phyloP scores from a whole-genome alignment of 2,888 invertebrate genomes.

The Argynnis bischoffii region DNA sequence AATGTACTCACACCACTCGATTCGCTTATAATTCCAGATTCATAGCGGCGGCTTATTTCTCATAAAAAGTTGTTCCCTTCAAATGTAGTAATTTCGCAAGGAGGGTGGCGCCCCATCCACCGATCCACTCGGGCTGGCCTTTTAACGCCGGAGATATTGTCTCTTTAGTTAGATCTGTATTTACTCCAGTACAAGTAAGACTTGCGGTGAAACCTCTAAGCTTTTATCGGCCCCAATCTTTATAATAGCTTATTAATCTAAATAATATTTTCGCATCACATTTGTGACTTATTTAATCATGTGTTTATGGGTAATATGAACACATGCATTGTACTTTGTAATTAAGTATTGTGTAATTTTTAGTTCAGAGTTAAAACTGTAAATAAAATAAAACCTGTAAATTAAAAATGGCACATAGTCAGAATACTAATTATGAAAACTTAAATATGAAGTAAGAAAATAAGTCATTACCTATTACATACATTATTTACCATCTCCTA shows the following conservation, averaged over 20 bases:
- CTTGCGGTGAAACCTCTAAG: conserved; percentile 51
- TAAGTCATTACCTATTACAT: too few species aligned
- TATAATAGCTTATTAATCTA: not conserved
- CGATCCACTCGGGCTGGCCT: conserved; percentile 73
- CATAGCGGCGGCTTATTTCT: conserved; percentile 78
- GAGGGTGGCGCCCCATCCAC: conserved; percentile 62
- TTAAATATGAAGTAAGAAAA: too few species aligned
- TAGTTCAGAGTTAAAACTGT: too few species aligned
- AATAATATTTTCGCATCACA: too few species aligned
- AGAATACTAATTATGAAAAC: too few species aligned
- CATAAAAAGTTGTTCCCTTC: conserved; percentile 82
- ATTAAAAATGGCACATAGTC: too few species aligned
- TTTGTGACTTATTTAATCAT: too few species aligned
- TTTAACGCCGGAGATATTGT: conserved; percentile 81
- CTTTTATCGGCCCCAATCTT: conserved; percentile 24
- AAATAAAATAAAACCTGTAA: too few species aligned
- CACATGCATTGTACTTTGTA: too few species aligned
- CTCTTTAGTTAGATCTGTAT: conserved; percentile 80
- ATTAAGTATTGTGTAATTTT: too few species aligned
- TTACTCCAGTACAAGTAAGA: conserved; percentile 67
- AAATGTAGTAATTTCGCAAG: conserved; percentile 80
- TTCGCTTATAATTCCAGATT: conserved; percentile 79
- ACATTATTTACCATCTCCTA: too few species aligned
- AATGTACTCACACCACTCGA: conserved; percentile 57
- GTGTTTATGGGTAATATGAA: too few species aligned